phyloP scores from a whole-genome alignment of 2,113 vertebrate genomes.

The Arothron firmamentum region DNA sequence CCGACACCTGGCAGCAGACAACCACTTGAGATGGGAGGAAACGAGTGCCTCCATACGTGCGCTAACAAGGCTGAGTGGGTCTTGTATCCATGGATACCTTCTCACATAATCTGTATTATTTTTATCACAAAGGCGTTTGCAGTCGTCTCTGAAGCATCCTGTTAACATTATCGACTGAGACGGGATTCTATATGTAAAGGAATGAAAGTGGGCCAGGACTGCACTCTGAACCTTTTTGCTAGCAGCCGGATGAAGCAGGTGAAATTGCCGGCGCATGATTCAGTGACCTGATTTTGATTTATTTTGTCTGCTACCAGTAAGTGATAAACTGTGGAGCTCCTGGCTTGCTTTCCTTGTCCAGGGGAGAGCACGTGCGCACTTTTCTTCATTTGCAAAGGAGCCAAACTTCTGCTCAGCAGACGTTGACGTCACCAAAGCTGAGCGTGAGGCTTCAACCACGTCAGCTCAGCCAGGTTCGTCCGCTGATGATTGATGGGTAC shows the following conservation, averaged over 20 bases:
- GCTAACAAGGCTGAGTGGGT: slow-evolving; percentile 60
- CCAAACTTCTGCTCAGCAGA: not conserved
- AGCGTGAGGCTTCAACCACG: no score
- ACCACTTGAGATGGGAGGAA: slow-evolving; percentile 59
- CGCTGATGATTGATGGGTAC: no score
- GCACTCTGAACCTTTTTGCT: not conserved
- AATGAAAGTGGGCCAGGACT: slow-evolving; percentile 1
- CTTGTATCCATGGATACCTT: slow-evolving; percentile 70
- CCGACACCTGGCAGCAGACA: slow-evolving; percentile 59
- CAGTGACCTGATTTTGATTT: slow-evolving; percentile 1
- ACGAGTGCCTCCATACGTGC: slow-evolving; percentile 66
- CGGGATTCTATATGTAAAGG: slow-evolving; percentile 38
- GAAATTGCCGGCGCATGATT: not conserved
- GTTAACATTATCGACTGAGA: slow-evolving; percentile 41
- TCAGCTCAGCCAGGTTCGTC: no score
- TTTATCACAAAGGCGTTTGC: slow-evolving; percentile 62
- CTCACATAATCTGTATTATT: slow-evolving; percentile 65
- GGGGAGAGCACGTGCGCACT: no score
- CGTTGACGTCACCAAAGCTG: no score
- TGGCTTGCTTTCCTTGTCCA: not conserved
- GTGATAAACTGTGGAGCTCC: not conserved
- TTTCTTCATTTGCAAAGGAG: not conserved
- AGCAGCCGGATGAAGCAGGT: not conserved
- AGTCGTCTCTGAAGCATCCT: slow-evolving; percentile 40
- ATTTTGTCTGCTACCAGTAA: not conserved